Conservation (phyloP, 2,113 vertebrate genomes). For the Seriola quinqueradiata region DNA sequence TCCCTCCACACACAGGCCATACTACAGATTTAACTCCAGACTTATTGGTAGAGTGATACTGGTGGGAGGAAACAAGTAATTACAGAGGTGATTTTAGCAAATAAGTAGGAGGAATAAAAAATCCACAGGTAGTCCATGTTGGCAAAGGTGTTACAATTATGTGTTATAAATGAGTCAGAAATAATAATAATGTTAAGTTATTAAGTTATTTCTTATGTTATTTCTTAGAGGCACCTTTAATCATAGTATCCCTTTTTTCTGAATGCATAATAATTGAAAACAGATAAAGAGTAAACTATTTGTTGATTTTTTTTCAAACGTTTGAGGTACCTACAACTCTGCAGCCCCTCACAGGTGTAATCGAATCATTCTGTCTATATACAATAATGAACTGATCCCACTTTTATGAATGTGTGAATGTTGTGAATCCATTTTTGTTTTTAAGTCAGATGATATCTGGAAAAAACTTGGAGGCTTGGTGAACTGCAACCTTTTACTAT, state of each 20-base stretch:
- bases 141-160: neutral
- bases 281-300: neutral
- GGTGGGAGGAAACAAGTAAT: neutral
- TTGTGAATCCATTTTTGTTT: neutral
- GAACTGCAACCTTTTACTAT: neutral
- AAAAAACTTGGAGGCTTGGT: neutral
- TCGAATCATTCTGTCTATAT: neutral
- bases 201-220: no score
- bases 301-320: neutral
- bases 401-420: neutral
- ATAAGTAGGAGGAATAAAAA: neutral
- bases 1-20: neutral
- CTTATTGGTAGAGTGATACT: neutral
- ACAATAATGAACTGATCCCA: neutral
- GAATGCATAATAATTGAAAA: neutral
- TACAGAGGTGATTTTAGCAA: conserved; percentile 2
- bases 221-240: no score
- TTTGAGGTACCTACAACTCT: neutral
- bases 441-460: neutral
- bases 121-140: neutral
- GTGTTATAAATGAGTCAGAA: neutral
- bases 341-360: neutral
- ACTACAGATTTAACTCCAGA: neutral
- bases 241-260: neutral
- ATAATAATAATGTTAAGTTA: neutral